Base-by-base conservation (phyloP, 2,113 vertebrate species). In the Chaetops frenatus region DNA sequence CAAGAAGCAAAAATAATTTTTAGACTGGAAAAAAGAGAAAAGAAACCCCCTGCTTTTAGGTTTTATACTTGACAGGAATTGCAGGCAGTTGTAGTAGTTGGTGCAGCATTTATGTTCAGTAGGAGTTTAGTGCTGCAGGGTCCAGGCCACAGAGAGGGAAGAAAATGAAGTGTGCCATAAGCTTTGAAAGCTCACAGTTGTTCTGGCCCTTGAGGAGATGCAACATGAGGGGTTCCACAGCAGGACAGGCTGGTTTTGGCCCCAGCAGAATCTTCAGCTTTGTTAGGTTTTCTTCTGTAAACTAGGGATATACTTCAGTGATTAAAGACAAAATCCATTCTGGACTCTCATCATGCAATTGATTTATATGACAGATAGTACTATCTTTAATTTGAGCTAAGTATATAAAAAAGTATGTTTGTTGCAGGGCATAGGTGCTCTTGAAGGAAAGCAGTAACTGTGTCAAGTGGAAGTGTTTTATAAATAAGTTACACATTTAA, bases 191-290 rank as follows among this genome's bases (percentile, higher is more conserved):
- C 23, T 83, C 33, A 14, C 8, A 6, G 47, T 38, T 58, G 11
- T 36, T 61, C 18, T 62, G 40, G 13, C 23, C 31, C 65, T 53
- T 17, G 58, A 25, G 20, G 17, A 65, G 54, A 8, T 53, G 13
- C 8, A 44, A 7, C 0, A 0, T 4, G 5, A 33, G 3, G 5
- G 18, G 1, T 51, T 28, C 22, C 28, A 8, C 0, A 2, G 40
- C 20, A 17, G 7, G 5, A 23, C 17, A 53, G n/a, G 25, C 47
- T 17, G 28, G 6, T 3, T 70, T 60, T 54, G 40, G 31, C 78
- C 62, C 19, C 45, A 25, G n/a, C 10, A 64, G 23, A 27, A 1
- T 47, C 71, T 67, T 67, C 35, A 18, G 2, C 6, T 67, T 42
- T 14, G 9, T 29, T 66, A 20, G 4, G 20, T 70, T 73, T 35